Conservation (phyloP, 2,888 invertebrate species). For the Terebella lapidaria region DNA sequence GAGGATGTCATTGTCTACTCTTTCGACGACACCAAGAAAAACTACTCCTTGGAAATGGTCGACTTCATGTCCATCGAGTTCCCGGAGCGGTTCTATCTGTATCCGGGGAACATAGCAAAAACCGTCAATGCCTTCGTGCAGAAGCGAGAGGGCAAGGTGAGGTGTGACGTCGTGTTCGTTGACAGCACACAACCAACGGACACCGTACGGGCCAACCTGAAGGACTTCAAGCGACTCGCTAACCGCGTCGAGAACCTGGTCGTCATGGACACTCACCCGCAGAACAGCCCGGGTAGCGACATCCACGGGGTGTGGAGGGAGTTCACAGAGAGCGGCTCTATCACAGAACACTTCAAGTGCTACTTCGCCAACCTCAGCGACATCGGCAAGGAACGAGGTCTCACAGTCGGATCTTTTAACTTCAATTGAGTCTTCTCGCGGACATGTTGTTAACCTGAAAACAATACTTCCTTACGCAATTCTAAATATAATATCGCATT, state of each 20-base stretch:
- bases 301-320: background rate
- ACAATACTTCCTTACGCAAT: too few relatives aligned
- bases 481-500: too few relatives aligned
- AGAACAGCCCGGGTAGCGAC: background rate
- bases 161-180: conserved; percentile 7
- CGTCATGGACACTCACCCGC: conserved; percentile 8
- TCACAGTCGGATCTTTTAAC: background rate
- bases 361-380: background rate
- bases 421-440: too few relatives aligned
- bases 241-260: conserved; percentile 3
- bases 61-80: conserved; percentile 11
- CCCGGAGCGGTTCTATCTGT: conserved; percentile 7
- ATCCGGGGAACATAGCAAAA: background rate
- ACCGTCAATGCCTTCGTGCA: background rate
- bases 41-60: conserved; percentile 10
- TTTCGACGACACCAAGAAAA: conserved; percentile 8
- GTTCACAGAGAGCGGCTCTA: background rate
- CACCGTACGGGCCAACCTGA: background rate
- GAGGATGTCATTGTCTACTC: conserved; percentile 9
- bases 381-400: background rate
- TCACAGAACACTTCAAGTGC: background rate
- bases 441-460: too few relatives aligned
- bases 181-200: conserved; percentile 5
- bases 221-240: conserved; percentile 3
- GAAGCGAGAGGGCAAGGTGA: background rate